Conservation (phyloP, 2,888 invertebrate genomes). For the Leptodirus hochenwartii region DNA sequence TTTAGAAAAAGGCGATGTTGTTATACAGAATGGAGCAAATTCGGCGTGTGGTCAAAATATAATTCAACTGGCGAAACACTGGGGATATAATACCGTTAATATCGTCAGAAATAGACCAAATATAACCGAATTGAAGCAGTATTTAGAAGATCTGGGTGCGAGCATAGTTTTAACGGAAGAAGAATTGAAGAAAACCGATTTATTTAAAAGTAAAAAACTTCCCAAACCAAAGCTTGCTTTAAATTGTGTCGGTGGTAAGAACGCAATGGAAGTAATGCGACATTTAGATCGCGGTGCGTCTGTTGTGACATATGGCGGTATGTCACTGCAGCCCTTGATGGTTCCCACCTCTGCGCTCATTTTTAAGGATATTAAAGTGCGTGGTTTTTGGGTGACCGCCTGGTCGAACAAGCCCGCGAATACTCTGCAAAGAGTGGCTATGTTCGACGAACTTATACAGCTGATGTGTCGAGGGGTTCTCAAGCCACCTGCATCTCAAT, state of each 20-base stretch:
- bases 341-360: slow-evolving; percentile 66
- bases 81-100: slow-evolving; percentile 67
- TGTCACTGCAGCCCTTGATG: slow-evolving; percentile 74
- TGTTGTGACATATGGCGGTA: slow-evolving; percentile 91
- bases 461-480: slow-evolving; percentile 54
- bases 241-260: slow-evolving; percentile 90
- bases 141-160: slow-evolving; percentile 61
- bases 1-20: slow-evolving; percentile 59
- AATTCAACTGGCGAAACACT: slow-evolving; percentile 70
- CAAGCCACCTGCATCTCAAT: slow-evolving; percentile 49
- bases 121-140: slow-evolving; percentile 41
- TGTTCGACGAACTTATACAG: slow-evolving; percentile 57
- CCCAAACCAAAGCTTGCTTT: slow-evolving; percentile 63
- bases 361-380: slow-evolving; percentile 61
- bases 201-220: slow-evolving; percentile 39
- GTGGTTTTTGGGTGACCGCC: slow-evolving; percentile 79
- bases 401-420: slow-evolving; percentile 52
- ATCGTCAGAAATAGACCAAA: slow-evolving; percentile 67
- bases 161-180: slow-evolving; percentile 70
- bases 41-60: slow-evolving; percentile 88
- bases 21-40: slow-evolving; percentile 95
- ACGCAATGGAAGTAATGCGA: slow-evolving; percentile 61
- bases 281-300: slow-evolving; percentile 52
- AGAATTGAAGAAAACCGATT: slow-evolving; percentile 42
- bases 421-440: slow-evolving; percentile 39